These are phyloP conservation scores for Paramisgurnus dabryanus DNA, from an alignment of 2,113 vertebrate genomes.

Conservation along the genomic window DNA sequence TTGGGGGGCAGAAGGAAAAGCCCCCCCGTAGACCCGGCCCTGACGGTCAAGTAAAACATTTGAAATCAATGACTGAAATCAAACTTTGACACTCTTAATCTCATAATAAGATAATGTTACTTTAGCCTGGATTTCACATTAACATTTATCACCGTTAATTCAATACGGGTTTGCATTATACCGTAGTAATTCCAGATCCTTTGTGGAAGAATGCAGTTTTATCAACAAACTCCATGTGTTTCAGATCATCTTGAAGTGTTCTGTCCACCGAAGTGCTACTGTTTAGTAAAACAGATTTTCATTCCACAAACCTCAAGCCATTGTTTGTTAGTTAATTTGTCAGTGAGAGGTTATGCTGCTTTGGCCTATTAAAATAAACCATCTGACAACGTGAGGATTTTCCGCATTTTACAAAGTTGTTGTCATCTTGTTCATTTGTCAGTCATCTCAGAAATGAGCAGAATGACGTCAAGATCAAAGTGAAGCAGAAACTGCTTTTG, in stretches of 20 bases:
- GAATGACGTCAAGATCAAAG: background rate
- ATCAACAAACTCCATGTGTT: conserved; percentile 34
- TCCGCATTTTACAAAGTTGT: background rate
- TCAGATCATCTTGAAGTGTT: conserved; percentile 41
- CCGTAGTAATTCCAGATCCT: background rate
- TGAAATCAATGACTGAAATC: too few relatives aligned
- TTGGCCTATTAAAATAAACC: conserved; percentile 27
- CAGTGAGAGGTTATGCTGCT: conserved; percentile 4
- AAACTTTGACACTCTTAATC: too few relatives aligned
- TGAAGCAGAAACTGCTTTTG: background rate
- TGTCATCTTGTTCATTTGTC: background rate
- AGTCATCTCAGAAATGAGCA: background rate
- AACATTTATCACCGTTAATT: too few relatives aligned
- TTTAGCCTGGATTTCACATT: too few relatives aligned
- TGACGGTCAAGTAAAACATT: too few relatives aligned
- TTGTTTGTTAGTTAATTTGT: conserved; percentile 25
- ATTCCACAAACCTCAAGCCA: conserved; percentile 1
- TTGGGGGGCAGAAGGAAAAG: too few relatives aligned
- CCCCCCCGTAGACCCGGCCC: too few relatives aligned
- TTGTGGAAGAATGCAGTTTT: background rate
- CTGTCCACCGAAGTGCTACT: conserved; percentile 28
- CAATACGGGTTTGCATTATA: background rate
- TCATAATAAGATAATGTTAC: too few relatives aligned
- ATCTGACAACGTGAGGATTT: background rate
- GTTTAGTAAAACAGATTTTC: conserved; percentile 34